These are phyloP conservation scores for Apodemus agrarius DNA, from an alignment of 2,797 vertebrate genomes.

Conservation along the genomic window DNA sequence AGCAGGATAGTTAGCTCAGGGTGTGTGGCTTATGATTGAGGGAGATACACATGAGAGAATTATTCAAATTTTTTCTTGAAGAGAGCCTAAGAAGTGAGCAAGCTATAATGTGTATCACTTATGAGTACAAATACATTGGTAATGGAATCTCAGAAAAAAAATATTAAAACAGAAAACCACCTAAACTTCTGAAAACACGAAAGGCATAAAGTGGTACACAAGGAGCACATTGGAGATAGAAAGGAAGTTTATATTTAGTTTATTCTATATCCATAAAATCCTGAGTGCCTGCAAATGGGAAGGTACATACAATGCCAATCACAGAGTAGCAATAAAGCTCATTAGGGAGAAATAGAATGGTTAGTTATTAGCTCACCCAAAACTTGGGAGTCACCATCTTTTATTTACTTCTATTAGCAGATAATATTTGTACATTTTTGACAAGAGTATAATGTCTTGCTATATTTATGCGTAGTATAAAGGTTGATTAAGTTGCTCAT, in stretches of 20 bases:
- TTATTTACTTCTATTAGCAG: background rate
- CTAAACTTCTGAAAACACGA: background rate
- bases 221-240: background rate
- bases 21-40: background rate
- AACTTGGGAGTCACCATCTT: background rate
- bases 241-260: background rate
- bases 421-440: background rate
- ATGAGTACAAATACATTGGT: background rate
- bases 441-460: background rate
- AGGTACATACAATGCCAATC: background rate
- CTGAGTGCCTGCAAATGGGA: background rate
- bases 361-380: background rate
- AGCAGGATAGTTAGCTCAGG: no score
- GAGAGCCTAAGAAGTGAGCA: background rate
- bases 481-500: background rate
- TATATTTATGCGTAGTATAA: no score
- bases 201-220: background rate
- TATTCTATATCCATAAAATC: background rate
- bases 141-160: background rate
- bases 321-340: background rate
- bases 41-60: background rate
- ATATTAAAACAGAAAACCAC: background rate
- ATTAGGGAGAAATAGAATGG: no score
- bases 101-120: background rate
- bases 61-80: background rate